Evolutionary conservation across 2,797 vertebrate genomes (phyloP).

Genomic region (Caiman crocodilus): DNA sequence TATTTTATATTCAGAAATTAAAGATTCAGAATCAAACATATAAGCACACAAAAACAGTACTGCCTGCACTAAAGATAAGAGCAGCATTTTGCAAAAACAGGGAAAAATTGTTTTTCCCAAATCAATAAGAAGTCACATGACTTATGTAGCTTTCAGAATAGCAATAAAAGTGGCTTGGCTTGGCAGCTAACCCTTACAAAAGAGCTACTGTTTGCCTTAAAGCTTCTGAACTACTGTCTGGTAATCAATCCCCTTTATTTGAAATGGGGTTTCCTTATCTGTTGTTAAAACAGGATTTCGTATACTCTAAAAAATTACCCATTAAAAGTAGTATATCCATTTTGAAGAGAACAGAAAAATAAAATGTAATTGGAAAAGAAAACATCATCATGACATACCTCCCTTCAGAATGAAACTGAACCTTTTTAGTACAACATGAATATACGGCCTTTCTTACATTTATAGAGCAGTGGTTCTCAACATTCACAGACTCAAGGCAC

Average conservation of each 20-base stretch:
- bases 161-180: not conserved
- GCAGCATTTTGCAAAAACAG: slow-evolving; percentile 28
- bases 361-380: accelerated
- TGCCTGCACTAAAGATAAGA: slow-evolving; percentile 14
- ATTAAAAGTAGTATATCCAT: accelerated
- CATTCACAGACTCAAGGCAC: no score
- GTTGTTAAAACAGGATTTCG: accelerated
- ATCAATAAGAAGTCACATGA: slow-evolving; percentile 57
- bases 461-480: no score
- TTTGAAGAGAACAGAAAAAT: not conserved
- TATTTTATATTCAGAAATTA: not conserved
- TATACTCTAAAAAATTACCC: accelerated
- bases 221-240: not conserved
- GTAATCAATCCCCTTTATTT: not conserved
- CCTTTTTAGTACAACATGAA: not conserved
- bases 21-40: not conserved
- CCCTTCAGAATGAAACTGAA: not conserved
- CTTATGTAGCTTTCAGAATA: not conserved
- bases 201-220: slow-evolving; percentile 47
- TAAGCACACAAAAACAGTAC: not conserved
- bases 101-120: slow-evolving; percentile 54
- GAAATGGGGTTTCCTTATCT: not conserved
- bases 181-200: slow-evolving; percentile 38
- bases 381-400: accelerated
- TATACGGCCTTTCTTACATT: not conserved